Percentiles rank a stretch among this genome's conserved stretches.
Evolutionary conservation across 1,140 invertebrate genomes (phyloP).

Genomic region (Magallana ariakensis): DNA sequence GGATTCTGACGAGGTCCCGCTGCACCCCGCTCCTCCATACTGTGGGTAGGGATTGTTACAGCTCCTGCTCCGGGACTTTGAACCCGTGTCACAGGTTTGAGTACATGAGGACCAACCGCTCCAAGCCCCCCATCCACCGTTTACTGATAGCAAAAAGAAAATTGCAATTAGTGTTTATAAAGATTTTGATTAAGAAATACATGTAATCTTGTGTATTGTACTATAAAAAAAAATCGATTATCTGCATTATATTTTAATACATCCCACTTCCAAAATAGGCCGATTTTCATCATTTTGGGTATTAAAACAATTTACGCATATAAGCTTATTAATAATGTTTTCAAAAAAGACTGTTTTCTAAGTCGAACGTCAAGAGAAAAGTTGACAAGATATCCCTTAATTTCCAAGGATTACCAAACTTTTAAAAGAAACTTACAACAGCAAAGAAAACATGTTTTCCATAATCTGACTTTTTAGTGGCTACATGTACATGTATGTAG

Average conservation of each 20-base stretch:
- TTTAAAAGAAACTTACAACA: no score
- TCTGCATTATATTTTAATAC: neutral
- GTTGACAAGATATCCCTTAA: no score
- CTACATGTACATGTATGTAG: no score
- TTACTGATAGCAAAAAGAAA: neutral
- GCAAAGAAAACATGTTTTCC: no score
- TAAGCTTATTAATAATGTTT: neutral
- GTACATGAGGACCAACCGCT: neutral
- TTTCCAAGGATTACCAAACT: no score
- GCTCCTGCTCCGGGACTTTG: neutral
- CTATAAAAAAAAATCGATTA: no score
- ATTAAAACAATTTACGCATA: neutral
- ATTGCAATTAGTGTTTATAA: neutral
- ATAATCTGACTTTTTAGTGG: no score
- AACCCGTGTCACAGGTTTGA: neutral
- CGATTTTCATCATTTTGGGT: neutral
- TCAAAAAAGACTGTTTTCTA: neutral
- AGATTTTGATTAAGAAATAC: neutral
- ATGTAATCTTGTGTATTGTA: neutral
- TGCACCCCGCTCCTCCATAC: neutral
- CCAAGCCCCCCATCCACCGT: neutral
- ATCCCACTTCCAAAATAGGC: neutral
- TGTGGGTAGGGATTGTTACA: neutral
- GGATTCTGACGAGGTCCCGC: neutral
- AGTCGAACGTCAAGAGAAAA: no score